Base-by-base conservation (phyloP, 2,113 vertebrate genomes). In the Gambusia affinis region DNA sequence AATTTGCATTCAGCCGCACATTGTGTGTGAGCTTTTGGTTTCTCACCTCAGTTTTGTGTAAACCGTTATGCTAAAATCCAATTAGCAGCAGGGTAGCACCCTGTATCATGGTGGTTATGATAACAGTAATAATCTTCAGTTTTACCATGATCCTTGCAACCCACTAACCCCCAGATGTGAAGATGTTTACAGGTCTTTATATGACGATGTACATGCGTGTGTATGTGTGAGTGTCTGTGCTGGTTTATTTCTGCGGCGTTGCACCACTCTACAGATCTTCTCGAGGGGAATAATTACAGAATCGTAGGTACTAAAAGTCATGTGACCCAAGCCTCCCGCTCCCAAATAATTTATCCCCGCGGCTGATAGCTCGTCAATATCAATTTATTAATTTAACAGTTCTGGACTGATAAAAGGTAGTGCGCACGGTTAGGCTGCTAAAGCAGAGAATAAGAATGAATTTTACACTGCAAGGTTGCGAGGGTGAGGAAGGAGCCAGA, bases 371-470 rank as follows among this genome's bases (percentile, higher is more conserved):
- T 93, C 88, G 91, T 95, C 94, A 94, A 95, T 94, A 94, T 94
- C 92, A 93, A 94, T 94, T 95, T 94, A 94, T 94, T 94, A 94
- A 94, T 93, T 93, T 91, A 94, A 95, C 92, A 93, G 90, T 93
- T 92, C 85, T 90, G 89, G 89, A 90, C 92, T 94, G 93, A 94
- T 94, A 95, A 94, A 94, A 94, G 91, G 91, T 89, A 89, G 86
- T 84, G 83, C 33, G 64, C 88, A 82, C 85, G 88, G 90, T 92
- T 91, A 91, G 92, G 78, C 75, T 81, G 83, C 89, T 83, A 84
- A 87, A 87, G 88, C 24, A 47, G 73, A 86, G 87, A 91, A 87
- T 85, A 82, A 83, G 87, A 84, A 86, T 85, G 87, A 87, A 89
- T 91, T 89, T 91, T 91, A 93, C 90, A 89, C 81, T 79, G 86